Percentiles rank a stretch among this genome's conserved stretches.
These are phyloP conservation scores for Stegana nigrithorax DNA, from an alignment of 2,888 invertebrate species.

Conservation along the genomic window DNA sequence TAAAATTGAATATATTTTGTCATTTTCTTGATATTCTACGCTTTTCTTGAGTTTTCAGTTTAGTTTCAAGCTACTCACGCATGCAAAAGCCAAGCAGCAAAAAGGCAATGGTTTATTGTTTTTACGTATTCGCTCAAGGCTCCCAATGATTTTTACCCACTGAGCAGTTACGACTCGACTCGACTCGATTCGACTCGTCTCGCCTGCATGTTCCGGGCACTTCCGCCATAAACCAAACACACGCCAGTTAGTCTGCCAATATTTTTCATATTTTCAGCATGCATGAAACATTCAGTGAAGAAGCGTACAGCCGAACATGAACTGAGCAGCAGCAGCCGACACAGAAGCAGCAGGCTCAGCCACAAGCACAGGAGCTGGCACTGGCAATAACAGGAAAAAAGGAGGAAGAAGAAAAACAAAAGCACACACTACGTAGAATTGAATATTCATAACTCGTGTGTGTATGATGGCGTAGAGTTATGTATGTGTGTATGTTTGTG, in stretches of 20 bases:
- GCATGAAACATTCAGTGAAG: conserved; percentile 38
- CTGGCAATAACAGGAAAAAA: conserved; percentile 10
- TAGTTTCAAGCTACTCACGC: too few species aligned
- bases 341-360: not conserved
- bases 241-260: conserved; percentile 31
- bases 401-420: conserved; percentile 43
- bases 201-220: too few species aligned
- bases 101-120: conserved; percentile 3
- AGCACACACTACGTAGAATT: conserved; percentile 56
- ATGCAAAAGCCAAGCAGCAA: too few species aligned
- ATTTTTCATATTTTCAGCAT: conserved; percentile 46
- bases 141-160: too few species aligned
- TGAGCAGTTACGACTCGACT: too few species aligned
- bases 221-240: conserved; percentile 13
- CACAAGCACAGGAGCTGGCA: not conserved
- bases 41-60: too few species aligned
- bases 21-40: too few species aligned
- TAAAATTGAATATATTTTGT: too few species aligned
- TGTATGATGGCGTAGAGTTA: too few species aligned
- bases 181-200: too few species aligned
- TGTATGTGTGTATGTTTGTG: not conserved
- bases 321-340: not conserved
- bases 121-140: not conserved
- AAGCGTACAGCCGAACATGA: too few species aligned
- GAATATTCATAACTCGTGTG: conserved; percentile 56